These are phyloP conservation scores for Ptilorrhoa leucosticta DNA, from an alignment of 2,113 vertebrate genomes.

Conservation along the genomic window DNA sequence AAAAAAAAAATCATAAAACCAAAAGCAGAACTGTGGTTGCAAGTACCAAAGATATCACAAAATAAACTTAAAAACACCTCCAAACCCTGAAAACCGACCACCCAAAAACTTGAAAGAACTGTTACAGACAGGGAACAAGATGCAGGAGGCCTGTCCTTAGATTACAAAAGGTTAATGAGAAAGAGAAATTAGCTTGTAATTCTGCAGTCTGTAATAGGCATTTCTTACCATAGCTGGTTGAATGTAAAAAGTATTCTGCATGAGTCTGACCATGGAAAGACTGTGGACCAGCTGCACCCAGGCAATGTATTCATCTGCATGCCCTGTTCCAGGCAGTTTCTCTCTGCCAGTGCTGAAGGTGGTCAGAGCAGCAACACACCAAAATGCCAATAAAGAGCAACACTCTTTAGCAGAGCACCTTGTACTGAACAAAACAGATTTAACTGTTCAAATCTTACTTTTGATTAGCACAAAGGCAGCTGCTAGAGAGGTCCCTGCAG, in stretches of 20 bases:
- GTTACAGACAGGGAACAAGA: background rate
- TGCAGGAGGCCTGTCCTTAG: background rate
- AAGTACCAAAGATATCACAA: background rate
- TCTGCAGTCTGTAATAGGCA: background rate
- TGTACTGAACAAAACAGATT: background rate
- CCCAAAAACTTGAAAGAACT: background rate
- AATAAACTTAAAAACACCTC: background rate
- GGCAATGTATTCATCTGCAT: background rate
- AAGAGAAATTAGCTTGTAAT: background rate
- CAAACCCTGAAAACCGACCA: background rate
- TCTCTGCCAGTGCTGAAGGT: background rate
- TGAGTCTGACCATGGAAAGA: background rate
- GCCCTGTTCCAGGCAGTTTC: background rate
- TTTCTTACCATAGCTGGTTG: background rate
- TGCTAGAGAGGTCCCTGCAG: background rate
- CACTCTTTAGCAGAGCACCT: background rate
- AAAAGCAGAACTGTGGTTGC: background rate
- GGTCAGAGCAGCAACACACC: background rate
- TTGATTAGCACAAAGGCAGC: background rate
- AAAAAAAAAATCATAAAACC: background rate
- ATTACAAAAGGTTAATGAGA: background rate
- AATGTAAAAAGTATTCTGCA: background rate
- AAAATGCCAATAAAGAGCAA: background rate
- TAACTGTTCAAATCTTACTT: background rate
- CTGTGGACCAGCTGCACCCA: rapidly evolving